Evolutionary conservation across 2,888 invertebrate species (phyloP), one percentile per base, ranked within the genome.

Genomic region (Pediacus dermestoides): DNA sequence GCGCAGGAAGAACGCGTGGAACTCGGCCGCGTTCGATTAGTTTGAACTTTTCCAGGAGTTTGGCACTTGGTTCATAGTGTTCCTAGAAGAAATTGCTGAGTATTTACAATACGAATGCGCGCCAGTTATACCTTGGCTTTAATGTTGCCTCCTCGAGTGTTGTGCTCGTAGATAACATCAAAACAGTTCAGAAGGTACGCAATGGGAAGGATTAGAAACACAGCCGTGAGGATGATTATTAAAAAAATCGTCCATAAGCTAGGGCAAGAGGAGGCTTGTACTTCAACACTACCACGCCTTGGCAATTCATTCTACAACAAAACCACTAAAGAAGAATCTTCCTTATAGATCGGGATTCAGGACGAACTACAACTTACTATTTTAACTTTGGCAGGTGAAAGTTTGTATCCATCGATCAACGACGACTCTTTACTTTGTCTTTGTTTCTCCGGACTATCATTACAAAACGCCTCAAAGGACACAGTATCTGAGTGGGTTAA

Each of bases 401-500:
- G 60, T 48, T 71, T 74, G 7, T 71, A 73, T 32, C 61, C 63
- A 16, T 44, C 46, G 16, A 41, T 76, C 38, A 77, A 56, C 4
- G 76, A 68, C 42, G 77, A 71, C 64, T 77, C 77, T 7, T 74
- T 75, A 56, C 74, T 74, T 10, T 69, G 43, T 11, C 57, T 58
- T 39, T 44, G 52, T 67, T 63, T 57, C 27, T 70, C 70, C 11
- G 62, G 53, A 30, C 71, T 72, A 48, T 77, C 77, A 49, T 77
- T 76, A 49, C 75, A 76, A 58, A 78, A 78, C 36, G 78, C 75
- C 58, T 78, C 77, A 54, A 78, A 78, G 1, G 78, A 76, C 14
- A 78, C 76, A 38, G 65, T 59, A 44, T 68, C 65, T 21, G 60
- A 58, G 21, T 53, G 48, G n/a, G 53, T 51, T 7, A 64, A n/a